Conservation (phyloP, 2,797 vertebrate species). For the Propithecus perrieri region DNA sequence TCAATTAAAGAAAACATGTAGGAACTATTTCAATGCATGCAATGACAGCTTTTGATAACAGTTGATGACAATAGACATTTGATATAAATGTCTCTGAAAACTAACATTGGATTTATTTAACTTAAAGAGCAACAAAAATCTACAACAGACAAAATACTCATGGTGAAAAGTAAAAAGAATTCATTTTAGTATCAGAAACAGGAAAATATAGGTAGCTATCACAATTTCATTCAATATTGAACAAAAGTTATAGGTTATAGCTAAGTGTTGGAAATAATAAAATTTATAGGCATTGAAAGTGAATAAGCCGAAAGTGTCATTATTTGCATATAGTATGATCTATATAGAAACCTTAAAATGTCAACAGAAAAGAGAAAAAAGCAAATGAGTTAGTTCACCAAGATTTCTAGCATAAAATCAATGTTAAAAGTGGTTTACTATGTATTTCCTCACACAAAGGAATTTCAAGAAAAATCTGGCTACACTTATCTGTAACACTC, state of each 20-base stretch:
- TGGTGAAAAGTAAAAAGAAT: neutral
- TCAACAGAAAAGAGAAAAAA: neutral
- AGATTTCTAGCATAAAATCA: neutral
- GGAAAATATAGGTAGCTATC: neutral
- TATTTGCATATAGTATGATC: neutral
- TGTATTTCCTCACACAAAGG: neutral
- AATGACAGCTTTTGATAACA: neutral
- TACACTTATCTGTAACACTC: neutral
- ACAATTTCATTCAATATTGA: neutral
- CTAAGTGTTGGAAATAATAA: neutral
- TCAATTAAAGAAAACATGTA: neutral
- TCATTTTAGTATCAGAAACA: neutral
- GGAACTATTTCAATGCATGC: neutral
- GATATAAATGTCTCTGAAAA: neutral
- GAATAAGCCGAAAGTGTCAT: neutral
- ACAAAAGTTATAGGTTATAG: neutral
- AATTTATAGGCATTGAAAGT: neutral
- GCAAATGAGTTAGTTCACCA: neutral
- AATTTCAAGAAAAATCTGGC: neutral
- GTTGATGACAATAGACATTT: neutral
- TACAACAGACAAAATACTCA: neutral
- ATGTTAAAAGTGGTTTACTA: neutral
- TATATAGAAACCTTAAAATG: neutral
- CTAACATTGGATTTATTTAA: neutral
- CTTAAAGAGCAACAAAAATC: neutral